Percentiles rank a stretch among this genome's conserved stretches.
These are phyloP conservation scores for Sparidentex hasta DNA, from an alignment of 2,797 vertebrate genomes.

Conservation along the genomic window DNA sequence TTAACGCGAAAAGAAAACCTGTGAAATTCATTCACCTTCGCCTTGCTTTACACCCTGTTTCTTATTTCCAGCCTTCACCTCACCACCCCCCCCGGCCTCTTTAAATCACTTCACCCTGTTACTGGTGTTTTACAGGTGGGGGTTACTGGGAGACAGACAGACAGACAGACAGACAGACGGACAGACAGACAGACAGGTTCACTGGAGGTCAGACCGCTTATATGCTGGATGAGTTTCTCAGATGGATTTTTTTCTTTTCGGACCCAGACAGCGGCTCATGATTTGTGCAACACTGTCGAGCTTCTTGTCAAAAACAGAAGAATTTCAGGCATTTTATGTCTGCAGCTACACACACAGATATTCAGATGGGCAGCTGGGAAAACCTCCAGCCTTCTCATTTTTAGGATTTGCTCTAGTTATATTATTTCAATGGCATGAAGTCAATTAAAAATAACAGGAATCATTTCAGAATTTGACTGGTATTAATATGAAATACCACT, in stretches of 20 bases:
- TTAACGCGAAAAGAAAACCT: conserved; percentile 27
- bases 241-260: conserved; percentile 10
- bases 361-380: background rate
- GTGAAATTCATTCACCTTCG: conserved; percentile 45
- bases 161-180: conserved; percentile 49
- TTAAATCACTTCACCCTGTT: conserved; percentile 41
- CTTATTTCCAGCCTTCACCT: conserved; percentile 31
- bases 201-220: background rate
- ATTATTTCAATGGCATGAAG: background rate
- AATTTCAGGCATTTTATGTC: background rate
- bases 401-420: background rate
- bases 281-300: background rate
- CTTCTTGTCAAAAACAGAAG: background rate
- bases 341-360: rapidly evolving
- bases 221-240: conserved; percentile 17
- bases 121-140: conserved; percentile 63
- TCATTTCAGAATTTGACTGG: background rate
- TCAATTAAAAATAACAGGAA: background rate
- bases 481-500: background rate
- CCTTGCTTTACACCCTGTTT: conserved; percentile 36
- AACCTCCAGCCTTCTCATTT: background rate
- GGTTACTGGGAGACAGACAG: conserved; percentile 39
- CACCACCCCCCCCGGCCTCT: background rate
- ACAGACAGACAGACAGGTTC: conserved; percentile 57
- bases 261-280: background rate